Evolutionary conservation across 2,797 vertebrate genomes (phyloP).

Genomic region (Lycodopsis pacificus): DNA sequence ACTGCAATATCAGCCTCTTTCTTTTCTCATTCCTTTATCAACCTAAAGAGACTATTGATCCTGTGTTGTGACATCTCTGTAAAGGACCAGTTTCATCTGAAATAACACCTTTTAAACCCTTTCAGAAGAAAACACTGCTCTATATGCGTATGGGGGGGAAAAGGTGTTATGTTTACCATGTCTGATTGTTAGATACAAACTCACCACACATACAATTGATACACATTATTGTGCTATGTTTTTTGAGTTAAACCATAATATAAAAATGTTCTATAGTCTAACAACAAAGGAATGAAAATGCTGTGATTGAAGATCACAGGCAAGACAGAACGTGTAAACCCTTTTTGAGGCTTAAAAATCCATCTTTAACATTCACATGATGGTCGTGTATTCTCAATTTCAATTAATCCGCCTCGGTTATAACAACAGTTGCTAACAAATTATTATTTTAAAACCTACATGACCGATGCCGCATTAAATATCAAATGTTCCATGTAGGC

Average conservation of each 20-base stretch:
- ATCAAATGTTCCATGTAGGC: background rate
- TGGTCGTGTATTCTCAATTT: background rate
- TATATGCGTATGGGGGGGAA: background rate
- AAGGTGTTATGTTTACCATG: background rate
- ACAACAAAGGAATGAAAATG: background rate
- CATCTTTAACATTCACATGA: background rate
- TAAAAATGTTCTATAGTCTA: background rate
- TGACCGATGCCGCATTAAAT: background rate
- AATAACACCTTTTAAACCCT: constrained; percentile 27
- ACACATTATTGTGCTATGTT: background rate
- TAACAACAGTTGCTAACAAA: background rate
- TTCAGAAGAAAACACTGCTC: constrained; percentile 9
- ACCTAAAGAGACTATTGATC: constrained; percentile 49
- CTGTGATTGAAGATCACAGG: background rate
- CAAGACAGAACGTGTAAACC: background rate
- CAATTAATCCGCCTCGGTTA: background rate
- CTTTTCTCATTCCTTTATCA: constrained; percentile 39
- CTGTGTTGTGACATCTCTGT: constrained; percentile 45
- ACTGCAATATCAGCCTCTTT: constrained; percentile 25
- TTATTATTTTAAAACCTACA: background rate
- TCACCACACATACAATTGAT: background rate
- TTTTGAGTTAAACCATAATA: background rate
- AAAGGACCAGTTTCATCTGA: constrained; percentile 29
- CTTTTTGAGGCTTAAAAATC: background rate
- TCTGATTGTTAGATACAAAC: background rate